Evolutionary conservation across 1,140 invertebrate genomes (phyloP).

Genomic region (Luehdorfia chinensis): DNA sequence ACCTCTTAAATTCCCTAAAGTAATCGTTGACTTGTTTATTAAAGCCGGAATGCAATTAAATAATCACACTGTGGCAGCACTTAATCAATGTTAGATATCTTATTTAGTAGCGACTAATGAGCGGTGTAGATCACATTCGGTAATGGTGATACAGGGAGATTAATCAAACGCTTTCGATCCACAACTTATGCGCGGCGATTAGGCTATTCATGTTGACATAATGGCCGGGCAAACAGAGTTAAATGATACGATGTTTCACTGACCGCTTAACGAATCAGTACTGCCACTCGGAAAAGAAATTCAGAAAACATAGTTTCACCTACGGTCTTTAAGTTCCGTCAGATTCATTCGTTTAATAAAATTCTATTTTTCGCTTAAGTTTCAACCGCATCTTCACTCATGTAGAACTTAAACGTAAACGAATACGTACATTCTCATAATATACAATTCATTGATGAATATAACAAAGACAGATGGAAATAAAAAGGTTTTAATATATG

Average conservation of each 20-base stretch:
- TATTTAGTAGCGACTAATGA: conserved; percentile 71
- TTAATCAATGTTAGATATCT: conserved; percentile 65
- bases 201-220: conserved; percentile 72
- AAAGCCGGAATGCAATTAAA: conserved; percentile 64
- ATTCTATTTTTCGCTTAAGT: no score
- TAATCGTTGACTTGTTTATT: conserved; percentile 48
- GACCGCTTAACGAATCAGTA: conserved; percentile 18
- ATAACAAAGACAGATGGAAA: no score
- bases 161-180: conserved; percentile 70
- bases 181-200: conserved; percentile 66
- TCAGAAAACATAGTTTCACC: not conserved
- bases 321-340: not conserved
- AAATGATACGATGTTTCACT: conserved; percentile 59
- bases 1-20: conserved; percentile 15
- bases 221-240: conserved; percentile 58
- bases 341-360: not conserved
- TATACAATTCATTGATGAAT: no score
- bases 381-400: no score
- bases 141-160: conserved; percentile 65
- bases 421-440: conserved; percentile 26
- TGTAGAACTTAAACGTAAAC: no score
- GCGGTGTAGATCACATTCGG: conserved; percentile 63
- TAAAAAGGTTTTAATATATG: no score
- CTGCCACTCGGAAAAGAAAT: not conserved
- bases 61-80: conserved; percentile 48